Base-by-base conservation (phyloP, 35 echinoderm and acorn worm species). In the Hemicentrotus pulcherrimus region DNA sequence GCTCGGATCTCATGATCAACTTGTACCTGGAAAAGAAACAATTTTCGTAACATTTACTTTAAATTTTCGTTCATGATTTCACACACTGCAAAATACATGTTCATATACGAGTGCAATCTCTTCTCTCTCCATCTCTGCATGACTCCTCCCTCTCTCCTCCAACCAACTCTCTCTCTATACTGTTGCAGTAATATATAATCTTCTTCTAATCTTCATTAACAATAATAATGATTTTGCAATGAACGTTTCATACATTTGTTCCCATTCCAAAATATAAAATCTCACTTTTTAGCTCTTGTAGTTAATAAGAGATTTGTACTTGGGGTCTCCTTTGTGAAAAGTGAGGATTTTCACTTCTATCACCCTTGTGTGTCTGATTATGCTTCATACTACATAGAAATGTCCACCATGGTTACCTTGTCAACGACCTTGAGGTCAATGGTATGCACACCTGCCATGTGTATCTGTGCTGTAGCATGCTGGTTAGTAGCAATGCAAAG, bases 371-470 rank as follows among this genome's bases (percentile, higher is more conserved):
- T 65, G 5, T 70, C 61, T 70, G 22, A 19, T 70, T 24, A 78
- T n/a, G 18, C 15, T 78, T 55, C 11, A 24, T 18, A 78, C 65
- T 78, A 22, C 28, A 22, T 78, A n/a, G 4, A 78, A 61, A 14
- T 58, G 28, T 78, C 24, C 0, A 78, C 8, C 6, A 70, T 16
- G 94, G 46, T 48, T 95, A 99, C 98, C 95, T 96, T 97, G 48
- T 98, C 97, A 32, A 98, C 97, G 24, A 99, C 98, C 48, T 89
- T 95, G 59, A 99, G 88, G 22, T 99, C 94, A 94, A 99, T 99
- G 91, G 91, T 96, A 85, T 98, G 88, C 9, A 99, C 97, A 18
- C 98, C 98, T 47, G 98, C 97, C 78, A 98, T 97, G 91, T 98
- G 94, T 24, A 98, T 89, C 48, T 96, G 59, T 5, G 98, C 97